A percentile compares a stretch with the other conserved stretches of the same genome.
phyloP scores from a whole-genome alignment of 2,797 vertebrate genomes.

The Numenius phaeopus region DNA sequence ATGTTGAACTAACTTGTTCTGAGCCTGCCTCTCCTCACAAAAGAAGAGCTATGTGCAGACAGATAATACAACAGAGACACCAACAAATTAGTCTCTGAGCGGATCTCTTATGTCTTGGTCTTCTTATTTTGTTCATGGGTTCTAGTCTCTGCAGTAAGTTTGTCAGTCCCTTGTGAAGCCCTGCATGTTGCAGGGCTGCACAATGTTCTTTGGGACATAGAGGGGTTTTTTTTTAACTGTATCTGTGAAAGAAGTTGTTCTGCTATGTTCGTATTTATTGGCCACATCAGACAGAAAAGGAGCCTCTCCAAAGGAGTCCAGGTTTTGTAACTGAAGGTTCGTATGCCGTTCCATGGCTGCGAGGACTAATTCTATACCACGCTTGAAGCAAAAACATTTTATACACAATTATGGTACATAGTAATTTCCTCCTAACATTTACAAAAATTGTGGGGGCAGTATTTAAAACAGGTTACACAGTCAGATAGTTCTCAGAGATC shows the following conservation, averaged over 20 bases:
- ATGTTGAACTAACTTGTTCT: not conserved
- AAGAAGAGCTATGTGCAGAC: not conserved
- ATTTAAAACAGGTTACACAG: not conserved
- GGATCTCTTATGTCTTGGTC: not conserved
- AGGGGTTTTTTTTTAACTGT: not conserved
- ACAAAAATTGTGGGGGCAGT: not conserved
- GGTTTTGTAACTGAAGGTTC: not conserved
- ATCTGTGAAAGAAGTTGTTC: not conserved
- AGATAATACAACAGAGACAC: not conserved
- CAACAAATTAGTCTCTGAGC: not conserved
- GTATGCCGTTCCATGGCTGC: not conserved
- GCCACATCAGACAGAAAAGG: not conserved
- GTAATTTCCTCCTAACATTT: not conserved
- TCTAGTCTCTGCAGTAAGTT: not conserved
- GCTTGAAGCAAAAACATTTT: not conserved
- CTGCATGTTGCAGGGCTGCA: not conserved
- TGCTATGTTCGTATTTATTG: not conserved
- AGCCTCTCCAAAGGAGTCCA: not conserved
- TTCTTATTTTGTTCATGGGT: not conserved
- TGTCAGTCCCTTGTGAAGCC: not conserved
- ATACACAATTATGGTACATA: not conserved
- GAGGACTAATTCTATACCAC: not conserved
- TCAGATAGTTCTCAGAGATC: not conserved
- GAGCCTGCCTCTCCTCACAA: not conserved
- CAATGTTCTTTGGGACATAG: not conserved